These are phyloP conservation scores for Thalpophila matura DNA, from an alignment of 2,888 invertebrate genomes.

Conservation along the genomic window DNA sequence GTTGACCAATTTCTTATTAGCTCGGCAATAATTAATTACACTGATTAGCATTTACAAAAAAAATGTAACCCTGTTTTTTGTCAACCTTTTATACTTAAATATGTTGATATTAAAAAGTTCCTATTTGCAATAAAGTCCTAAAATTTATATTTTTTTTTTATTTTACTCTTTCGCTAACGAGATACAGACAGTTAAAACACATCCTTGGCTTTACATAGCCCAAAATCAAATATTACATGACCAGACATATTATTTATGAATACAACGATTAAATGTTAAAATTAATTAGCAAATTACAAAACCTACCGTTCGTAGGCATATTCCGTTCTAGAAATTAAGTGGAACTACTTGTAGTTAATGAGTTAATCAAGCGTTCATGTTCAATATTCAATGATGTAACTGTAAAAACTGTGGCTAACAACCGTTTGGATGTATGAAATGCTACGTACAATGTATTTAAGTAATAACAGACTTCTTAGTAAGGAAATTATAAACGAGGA, in stretches of 20 bases:
- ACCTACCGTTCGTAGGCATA: slow-evolving; percentile 36
- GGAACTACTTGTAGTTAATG: slow-evolving; percentile 66
- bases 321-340: slow-evolving; percentile 70
- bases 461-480: not conserved
- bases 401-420: slow-evolving; percentile 39
- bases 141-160: too few species aligned
- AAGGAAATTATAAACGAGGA: not conserved
- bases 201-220: not conserved
- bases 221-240: slow-evolving; percentile 1
- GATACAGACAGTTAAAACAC: too few species aligned
- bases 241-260: not conserved
- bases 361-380: slow-evolving; percentile 75
- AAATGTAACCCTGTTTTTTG: too few species aligned
- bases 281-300: slow-evolving; percentile 44
- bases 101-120: too few species aligned
- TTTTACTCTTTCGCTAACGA: too few species aligned
- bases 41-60: too few species aligned
- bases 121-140: too few species aligned
- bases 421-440: slow-evolving; percentile 25
- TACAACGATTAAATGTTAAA: slow-evolving; percentile 11
- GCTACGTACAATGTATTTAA: slow-evolving; percentile 5
- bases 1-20: too few species aligned
- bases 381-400: slow-evolving; percentile 69
- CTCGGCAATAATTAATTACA: too few species aligned
- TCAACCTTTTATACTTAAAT: too few species aligned